These are phyloP conservation scores for Rhabditoides inermis DNA, from an alignment of 2,888 invertebrate genomes.

Conservation along the genomic window DNA sequence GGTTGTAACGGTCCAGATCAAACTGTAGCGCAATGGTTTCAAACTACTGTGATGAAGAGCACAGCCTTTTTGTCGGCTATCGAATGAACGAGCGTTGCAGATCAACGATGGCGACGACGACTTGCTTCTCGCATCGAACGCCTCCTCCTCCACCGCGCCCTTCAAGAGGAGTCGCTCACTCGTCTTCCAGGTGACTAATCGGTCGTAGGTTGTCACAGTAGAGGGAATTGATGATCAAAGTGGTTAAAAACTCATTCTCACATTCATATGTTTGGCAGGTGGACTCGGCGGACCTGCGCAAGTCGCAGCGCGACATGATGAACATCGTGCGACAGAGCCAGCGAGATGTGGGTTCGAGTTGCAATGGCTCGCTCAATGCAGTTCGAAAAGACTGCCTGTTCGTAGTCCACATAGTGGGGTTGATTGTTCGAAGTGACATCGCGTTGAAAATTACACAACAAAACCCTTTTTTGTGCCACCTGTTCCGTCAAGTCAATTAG, in stretches of 20 bases:
- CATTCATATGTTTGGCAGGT: slow-evolving; percentile 38
- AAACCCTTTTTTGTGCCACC: no score
- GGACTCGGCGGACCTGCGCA: slow-evolving; percentile 41
- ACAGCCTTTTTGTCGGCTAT: no score
- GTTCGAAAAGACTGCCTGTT: no score
- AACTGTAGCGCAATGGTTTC: background rate
- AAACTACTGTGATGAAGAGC: background rate
- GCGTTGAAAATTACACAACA: no score
- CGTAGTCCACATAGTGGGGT: no score
- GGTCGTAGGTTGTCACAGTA: no score
- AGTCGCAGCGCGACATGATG: slow-evolving; percentile 44
- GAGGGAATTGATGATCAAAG: no score
- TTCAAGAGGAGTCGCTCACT: slow-evolving; percentile 41
- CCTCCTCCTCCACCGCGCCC: slow-evolving; percentile 7
- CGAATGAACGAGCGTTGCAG: no score
- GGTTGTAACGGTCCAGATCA: background rate
- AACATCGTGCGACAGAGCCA: slow-evolving; percentile 12
- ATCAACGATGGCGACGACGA: slow-evolving; percentile 31
- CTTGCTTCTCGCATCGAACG: slow-evolving; percentile 14
- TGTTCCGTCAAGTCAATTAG: no score
- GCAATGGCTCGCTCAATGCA: no score
- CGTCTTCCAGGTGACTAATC: slow-evolving; percentile 26
- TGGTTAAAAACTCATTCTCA: no score
- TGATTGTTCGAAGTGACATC: no score
- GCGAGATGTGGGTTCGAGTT: background rate